Conservation (phyloP, 1,140 invertebrate genomes). For the Atta texana region DNA sequence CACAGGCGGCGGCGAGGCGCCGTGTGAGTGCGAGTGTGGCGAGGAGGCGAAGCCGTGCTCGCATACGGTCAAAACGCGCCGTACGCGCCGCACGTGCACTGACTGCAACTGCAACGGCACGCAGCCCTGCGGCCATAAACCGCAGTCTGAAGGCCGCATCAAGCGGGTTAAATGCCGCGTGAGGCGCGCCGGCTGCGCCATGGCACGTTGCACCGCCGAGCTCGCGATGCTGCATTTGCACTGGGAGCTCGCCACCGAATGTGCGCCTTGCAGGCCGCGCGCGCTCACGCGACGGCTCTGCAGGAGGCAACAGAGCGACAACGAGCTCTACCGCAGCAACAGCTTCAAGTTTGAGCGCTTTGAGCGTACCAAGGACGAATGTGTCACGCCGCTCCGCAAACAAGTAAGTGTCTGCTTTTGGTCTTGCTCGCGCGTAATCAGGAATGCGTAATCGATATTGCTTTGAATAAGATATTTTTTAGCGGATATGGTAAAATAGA, state of each 20-base stretch:
- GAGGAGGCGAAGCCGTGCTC: slow-evolving; percentile 79
- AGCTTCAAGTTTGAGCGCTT: slow-evolving; percentile 95
- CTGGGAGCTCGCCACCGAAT: slow-evolving; percentile 83
- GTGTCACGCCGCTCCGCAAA: slow-evolving; percentile 76
- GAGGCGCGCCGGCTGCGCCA: slow-evolving; percentile 82
- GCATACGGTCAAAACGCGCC: slow-evolving; percentile 79
- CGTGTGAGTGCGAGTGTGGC: slow-evolving; percentile 79
- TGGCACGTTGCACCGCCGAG: slow-evolving; percentile 84
- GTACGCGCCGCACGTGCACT: slow-evolving; percentile 77
- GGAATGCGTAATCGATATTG: neutral
- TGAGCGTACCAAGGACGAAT: slow-evolving; percentile 89
- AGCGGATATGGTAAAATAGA: neutral
- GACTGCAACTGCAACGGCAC: slow-evolving; percentile 75
- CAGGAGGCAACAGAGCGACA: slow-evolving; percentile 89
- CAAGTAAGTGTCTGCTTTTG: slow-evolving; percentile 72
- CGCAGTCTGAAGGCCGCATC: slow-evolving; percentile 80
- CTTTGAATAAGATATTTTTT: neutral
- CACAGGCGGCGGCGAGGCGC: slow-evolving; percentile 64
- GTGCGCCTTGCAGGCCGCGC: slow-evolving; percentile 83
- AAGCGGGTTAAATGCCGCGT: slow-evolving; percentile 84
- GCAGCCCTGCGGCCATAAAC: slow-evolving; percentile 80
- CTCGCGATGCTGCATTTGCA: slow-evolving; percentile 83
- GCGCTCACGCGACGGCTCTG: slow-evolving; percentile 89
- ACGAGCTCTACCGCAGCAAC: slow-evolving; percentile 93
- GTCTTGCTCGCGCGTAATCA: neutral